Conservation (phyloP, 2,113 vertebrate species). For the Odocoileus hemionus region DNA sequence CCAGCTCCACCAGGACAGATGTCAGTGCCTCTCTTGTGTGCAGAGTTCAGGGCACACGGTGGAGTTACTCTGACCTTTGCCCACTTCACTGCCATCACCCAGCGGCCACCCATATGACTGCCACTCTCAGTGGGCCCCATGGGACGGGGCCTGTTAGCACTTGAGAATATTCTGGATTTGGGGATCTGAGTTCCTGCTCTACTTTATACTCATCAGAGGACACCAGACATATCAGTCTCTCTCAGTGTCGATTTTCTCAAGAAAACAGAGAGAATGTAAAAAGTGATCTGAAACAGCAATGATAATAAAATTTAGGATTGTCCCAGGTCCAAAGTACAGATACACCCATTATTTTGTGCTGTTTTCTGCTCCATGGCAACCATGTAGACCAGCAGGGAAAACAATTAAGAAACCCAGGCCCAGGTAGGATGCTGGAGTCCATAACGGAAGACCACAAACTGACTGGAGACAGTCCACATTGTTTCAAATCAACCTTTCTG, state of each 20-base stretch:
- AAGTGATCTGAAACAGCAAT: background rate
- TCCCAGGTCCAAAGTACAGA: background rate
- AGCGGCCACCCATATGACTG: fast-evolving
- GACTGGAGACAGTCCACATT: background rate
- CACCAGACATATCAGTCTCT: background rate
- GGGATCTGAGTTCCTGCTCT: background rate
- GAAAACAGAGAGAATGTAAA: background rate
- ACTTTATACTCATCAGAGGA: background rate
- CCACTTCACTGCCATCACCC: background rate
- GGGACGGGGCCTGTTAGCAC: background rate
- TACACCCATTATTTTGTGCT: fast-evolving
- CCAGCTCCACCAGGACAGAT: background rate
- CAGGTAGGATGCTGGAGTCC: background rate
- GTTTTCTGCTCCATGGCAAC: fast-evolving
- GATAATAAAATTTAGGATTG: too few species aligned
- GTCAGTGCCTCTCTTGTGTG: background rate
- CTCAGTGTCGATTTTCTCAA: background rate
- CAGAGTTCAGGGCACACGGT: fast-evolving
- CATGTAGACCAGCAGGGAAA: too few species aligned
- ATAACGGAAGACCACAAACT: background rate
- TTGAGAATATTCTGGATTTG: background rate
- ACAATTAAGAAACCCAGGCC: background rate
- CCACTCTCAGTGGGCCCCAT: fast-evolving
- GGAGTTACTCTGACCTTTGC: background rate
- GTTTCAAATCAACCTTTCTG: background rate